A percentile compares a stretch with the other conserved stretches of the same genome.
phyloP scores from a whole-genome alignment of 2,888 invertebrate genomes.

The Plagiodera versicolora region DNA sequence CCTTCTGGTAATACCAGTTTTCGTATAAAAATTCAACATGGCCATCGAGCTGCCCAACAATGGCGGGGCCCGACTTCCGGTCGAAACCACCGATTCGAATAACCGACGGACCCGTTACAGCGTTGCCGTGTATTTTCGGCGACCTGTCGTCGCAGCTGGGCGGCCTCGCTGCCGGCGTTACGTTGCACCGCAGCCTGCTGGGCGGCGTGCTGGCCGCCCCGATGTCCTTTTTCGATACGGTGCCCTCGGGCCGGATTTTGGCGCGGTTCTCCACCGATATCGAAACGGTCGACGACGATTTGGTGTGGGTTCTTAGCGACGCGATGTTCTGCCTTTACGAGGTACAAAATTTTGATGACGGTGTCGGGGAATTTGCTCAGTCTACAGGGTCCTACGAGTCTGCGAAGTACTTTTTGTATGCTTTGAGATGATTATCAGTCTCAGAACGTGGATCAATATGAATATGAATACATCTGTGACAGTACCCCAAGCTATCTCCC shows the following conservation, averaged over 20 bases:
- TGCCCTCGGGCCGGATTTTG: slow-evolving; percentile 74
- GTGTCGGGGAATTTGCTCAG: too few species aligned
- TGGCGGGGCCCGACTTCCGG: too few species aligned
- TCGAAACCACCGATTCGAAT: background rate
- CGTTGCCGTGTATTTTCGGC: slow-evolving; percentile 50
- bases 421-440: too few species aligned
- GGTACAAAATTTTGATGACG: too few species aligned
- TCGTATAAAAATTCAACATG: too few species aligned
- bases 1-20: too few species aligned
- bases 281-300: slow-evolving; percentile 67
- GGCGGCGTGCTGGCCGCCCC: slow-evolving; percentile 66
- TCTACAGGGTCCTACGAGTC: too few species aligned
- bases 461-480: background rate
- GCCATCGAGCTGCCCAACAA: too few species aligned
- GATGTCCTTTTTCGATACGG: slow-evolving; percentile 77
- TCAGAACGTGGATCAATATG: too few species aligned
- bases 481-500: background rate
- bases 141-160: slow-evolving; percentile 61
- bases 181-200: slow-evolving; percentile 64
- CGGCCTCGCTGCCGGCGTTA: slow-evolving; percentile 66
- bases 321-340: slow-evolving; percentile 64
- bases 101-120: slow-evolving; percentile 43
- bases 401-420: too few species aligned
- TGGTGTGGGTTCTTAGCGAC: slow-evolving; percentile 68
- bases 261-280: slow-evolving; percentile 76